Evolutionary conservation across 2,797 vertebrate species (phyloP).

Genomic region (Pseudochirops cupreus): DNA sequence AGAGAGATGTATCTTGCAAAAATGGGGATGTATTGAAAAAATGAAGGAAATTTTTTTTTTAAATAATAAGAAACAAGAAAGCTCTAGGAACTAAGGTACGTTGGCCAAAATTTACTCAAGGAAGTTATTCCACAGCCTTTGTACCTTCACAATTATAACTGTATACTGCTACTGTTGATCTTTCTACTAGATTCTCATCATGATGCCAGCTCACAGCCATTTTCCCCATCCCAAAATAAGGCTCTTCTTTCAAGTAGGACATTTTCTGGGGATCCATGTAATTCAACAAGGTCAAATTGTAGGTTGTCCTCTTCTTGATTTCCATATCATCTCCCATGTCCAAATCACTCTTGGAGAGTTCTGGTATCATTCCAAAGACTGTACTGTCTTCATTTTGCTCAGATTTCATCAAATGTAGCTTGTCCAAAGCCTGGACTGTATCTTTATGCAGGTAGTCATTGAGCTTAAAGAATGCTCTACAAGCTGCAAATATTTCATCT

Average conservation of each 20-base stretch:
- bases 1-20: neutral
- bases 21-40: fast-evolving
- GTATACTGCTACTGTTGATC: conserved; percentile 96
- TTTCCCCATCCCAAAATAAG: conserved; percentile 98
- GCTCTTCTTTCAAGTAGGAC: conserved; percentile 95
- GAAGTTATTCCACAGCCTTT: conserved; percentile 42
- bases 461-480: conserved; percentile 93
- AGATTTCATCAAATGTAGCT: conserved; percentile 74
- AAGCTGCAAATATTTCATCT: conserved; percentile 90
- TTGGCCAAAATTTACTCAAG: neutral
- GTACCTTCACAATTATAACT: conserved; percentile 92
- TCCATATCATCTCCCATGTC: conserved; percentile 64
- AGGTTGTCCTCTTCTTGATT: conserved; percentile 83
- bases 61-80: neutral
- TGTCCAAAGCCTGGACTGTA: conserved; percentile 81
- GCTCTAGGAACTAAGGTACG: neutral
- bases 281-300: conserved; percentile 96
- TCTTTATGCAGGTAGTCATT: conserved; percentile 92
- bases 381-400: conserved; percentile 69
- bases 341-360: conserved; percentile 61
- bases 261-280: conserved; percentile 96
- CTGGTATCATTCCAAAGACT: conserved; percentile 73
- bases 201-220: conserved; percentile 99
- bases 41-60: neutral
- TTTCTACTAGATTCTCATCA: conserved; percentile 95